Conservation (phyloP, 2,113 vertebrate species). For the Ctenomys sociabilis region DNA sequence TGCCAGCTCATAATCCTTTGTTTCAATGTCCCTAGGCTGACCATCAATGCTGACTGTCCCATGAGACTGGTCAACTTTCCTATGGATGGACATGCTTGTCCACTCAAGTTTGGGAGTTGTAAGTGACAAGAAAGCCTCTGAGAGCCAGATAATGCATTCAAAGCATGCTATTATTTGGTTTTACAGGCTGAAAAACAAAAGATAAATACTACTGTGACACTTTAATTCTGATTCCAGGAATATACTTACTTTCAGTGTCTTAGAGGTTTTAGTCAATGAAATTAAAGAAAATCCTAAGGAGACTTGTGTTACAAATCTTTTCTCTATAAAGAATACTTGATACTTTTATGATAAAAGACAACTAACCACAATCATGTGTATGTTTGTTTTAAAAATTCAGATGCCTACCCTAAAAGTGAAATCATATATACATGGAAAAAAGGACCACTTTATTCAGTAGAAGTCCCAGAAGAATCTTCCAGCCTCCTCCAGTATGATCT, state of each 20-base stretch:
- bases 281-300: not conserved
- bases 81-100: constrained; percentile 98
- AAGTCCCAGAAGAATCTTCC: constrained; percentile 97
- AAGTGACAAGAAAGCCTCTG: constrained; percentile 84
- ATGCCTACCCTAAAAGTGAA: constrained; percentile 98
- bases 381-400: constrained; percentile 84
- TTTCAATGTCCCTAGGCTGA: constrained; percentile 89
- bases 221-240: not conserved
- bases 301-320: not conserved
- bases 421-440: constrained; percentile 99
- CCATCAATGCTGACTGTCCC: constrained; percentile 97
- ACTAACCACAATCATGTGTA: not conserved
- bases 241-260: not conserved
- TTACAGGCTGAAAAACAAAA: not conserved
- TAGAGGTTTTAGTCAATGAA: not conserved
- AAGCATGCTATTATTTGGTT: constrained; percentile 9
- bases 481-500: constrained; percentile 98
- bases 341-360: not conserved
- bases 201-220: not conserved
- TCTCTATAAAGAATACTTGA: not conserved
- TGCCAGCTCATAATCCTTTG: not conserved
- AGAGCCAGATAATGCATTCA: constrained; percentile 15
- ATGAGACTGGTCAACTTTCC: constrained; percentile 98
- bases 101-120: constrained; percentile 99
- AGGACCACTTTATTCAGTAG: constrained; percentile 96